Percentiles rank a stretch among this genome's conserved stretches.
These are phyloP conservation scores for Cavia porcellus DNA, from an alignment of 2,113 vertebrate species.

Conservation along the genomic window DNA sequence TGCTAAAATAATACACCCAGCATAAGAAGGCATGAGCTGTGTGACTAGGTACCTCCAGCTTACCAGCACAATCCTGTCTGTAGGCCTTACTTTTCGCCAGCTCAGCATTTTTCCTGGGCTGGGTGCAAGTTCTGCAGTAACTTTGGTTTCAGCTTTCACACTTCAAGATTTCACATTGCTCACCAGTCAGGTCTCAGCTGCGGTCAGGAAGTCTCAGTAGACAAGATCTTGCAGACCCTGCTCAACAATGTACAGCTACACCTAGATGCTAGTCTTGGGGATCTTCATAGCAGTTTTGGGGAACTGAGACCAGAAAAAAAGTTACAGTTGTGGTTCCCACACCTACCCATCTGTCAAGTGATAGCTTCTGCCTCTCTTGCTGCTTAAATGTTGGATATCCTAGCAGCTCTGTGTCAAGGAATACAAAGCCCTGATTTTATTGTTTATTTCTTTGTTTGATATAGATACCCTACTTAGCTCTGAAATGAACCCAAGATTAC, in stretches of 20 bases:
- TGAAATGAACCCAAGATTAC: not conserved
- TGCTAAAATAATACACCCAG: not conserved
- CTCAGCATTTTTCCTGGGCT: not conserved
- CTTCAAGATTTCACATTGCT: not conserved
- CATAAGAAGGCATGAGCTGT: not conserved
- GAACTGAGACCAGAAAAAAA: slow-evolving; percentile 47
- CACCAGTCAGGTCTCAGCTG: not conserved
- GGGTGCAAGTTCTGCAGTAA: too few species aligned
- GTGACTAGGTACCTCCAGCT: not conserved
- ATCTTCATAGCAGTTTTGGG: not conserved
- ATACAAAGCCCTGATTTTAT: not conserved
- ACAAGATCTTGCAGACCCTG: not conserved
- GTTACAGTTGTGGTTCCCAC: not conserved
- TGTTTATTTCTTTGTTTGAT: not conserved
- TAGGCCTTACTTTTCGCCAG: not conserved
- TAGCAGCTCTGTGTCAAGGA: not conserved
- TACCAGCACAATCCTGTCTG: not conserved
- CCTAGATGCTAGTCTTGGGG: not conserved
- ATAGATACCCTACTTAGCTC: not conserved
- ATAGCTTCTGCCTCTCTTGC: not conserved
- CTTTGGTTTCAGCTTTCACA: not conserved
- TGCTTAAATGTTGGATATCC: too few species aligned
- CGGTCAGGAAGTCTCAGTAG: not conserved
- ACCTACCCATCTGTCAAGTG: too few species aligned
- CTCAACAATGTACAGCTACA: not conserved